Base-by-base conservation (phyloP, 2,797 vertebrate species). In the Cirrhinus molitorella region DNA sequence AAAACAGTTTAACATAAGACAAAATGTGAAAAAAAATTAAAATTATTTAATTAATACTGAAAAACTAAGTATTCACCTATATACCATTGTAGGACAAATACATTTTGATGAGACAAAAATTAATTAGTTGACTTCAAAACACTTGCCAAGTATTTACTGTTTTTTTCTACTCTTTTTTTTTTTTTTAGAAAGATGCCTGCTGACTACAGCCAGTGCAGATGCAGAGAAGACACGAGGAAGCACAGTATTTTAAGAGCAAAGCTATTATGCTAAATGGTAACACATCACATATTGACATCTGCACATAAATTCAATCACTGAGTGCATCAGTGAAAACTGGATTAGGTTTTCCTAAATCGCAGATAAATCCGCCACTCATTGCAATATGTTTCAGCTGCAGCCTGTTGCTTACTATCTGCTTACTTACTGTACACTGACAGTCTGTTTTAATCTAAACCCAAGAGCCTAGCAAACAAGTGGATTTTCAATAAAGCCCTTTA, bases 391-490 rank as follows among this genome's bases (percentile, higher is more conserved):
- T 92, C 89, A 91, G 91, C 93, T 91, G 90, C 91, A 90, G 76
- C 65, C 70, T 82, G 74, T 78, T 85, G 80, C 79, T 93, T 93
- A 92, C 76, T 66, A 74, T 92, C 86, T 85, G 83, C 87, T 92
- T 92, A 91, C 91, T 93, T 90, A 91, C 90, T 91, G 85, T 92
- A 92, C 92, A 94, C 72, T 84, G 63, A 79, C 74, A 67, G 72
- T 94, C 92, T 94, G 91, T 94, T 94, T 93, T 95, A 94, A 94
- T 94, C 93, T 94, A 91, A 94, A 93, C 91, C 93, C 93, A 94
- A 94, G 93, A 92, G 91, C 92, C 91, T 92, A 93, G 93, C 93
- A 94, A 95, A 94, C 93, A 91, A 94, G 91, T 92, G 92, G 93
- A 94, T 94, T 94, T 94, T 93, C 93, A 92, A 88, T 93, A 93